phyloP scores from a whole-genome alignment of 2,797 vertebrate genomes.

The Thripadectes ignobilis region DNA sequence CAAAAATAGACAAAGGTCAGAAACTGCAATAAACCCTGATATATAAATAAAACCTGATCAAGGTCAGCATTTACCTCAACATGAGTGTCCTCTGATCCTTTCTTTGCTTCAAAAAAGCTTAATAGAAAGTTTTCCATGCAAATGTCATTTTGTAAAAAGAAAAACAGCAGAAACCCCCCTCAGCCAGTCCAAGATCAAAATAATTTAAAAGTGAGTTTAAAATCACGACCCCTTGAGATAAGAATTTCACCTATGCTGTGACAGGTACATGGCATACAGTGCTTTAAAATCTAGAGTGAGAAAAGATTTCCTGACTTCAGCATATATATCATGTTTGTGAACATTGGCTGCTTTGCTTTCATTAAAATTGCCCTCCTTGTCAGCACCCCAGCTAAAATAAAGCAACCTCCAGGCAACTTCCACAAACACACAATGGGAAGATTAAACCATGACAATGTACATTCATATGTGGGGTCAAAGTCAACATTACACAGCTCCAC shows the following conservation, averaged over 20 bases:
- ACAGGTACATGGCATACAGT: neutral
- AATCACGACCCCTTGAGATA: neutral
- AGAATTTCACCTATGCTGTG: neutral
- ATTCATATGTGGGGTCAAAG: neutral
- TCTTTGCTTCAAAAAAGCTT: neutral
- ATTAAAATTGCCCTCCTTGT: conserved; percentile 44
- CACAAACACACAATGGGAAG: neutral
- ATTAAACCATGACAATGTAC: neutral
- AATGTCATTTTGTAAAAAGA: conserved; percentile 11
- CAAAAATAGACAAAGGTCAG: neutral
- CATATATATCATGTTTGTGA: conserved; percentile 17
- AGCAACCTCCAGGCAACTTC: neutral
- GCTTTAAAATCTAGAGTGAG: neutral
- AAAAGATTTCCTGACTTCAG: conserved; percentile 45
- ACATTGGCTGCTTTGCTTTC: conserved; percentile 35
- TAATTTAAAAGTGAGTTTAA: neutral
- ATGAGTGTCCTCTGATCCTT: neutral
- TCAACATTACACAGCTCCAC: neutral
- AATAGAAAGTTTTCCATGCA: conserved; percentile 2
- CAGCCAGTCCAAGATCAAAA: conserved; percentile 6
- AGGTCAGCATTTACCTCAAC: conserved; percentile 23
- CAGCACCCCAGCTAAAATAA: conserved; percentile 31
- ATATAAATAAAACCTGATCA: neutral
- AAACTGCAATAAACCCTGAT: neutral
- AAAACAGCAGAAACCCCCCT: neutral